Evolutionary conservation across 2,888 invertebrate genomes (phyloP), one percentile per base, ranked within the genome.

Genomic region (Rhopalosiphum nymphaeae): DNA sequence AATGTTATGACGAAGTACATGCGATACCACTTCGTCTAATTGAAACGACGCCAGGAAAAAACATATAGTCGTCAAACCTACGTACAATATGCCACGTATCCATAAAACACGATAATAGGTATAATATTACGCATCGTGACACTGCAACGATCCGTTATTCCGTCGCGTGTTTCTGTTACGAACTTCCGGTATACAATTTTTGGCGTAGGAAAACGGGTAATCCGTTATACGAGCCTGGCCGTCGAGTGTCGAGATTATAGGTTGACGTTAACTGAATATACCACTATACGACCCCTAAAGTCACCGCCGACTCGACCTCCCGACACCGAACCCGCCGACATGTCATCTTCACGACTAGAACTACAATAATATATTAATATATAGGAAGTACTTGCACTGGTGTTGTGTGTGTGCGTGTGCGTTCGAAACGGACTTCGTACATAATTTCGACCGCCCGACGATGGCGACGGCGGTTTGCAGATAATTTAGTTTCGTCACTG

Each of bases 321-420:
- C 67, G 13, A 16, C 7, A 36, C 16, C n/a, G 36, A 36, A 7
- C 78, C 78, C 78, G 78, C 36, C 78, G 36, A 42, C 78, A 78
- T 78, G 78, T 78, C 78, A 78, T 78, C 78, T 78, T 78, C 78
- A 36, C 78, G 78, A 78, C 78, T 36, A 78, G 21, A 78, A 36
- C 36, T 78, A 78, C 36, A 78, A 78, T 36, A n/a, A 16, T 36
- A 36, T 36, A 36, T 21, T 53, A 53, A 16, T 53, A 53, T 36
- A 36, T 78, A 78, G n/a, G 78, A 36, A 36, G 36, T 78, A 36
- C 16, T 5, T n/a, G 29, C 11, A 29, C 29, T 29, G 67, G 67
- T 2, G 16, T 36, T 7, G 16, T 36, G 78, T 7, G 5, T 78
- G 53, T 21, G 53, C 21, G 5, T 53, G 21, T 78, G 78, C 2